Base-by-base conservation (phyloP, 2,113 vertebrate species). In the Paratilapia polleni region DNA sequence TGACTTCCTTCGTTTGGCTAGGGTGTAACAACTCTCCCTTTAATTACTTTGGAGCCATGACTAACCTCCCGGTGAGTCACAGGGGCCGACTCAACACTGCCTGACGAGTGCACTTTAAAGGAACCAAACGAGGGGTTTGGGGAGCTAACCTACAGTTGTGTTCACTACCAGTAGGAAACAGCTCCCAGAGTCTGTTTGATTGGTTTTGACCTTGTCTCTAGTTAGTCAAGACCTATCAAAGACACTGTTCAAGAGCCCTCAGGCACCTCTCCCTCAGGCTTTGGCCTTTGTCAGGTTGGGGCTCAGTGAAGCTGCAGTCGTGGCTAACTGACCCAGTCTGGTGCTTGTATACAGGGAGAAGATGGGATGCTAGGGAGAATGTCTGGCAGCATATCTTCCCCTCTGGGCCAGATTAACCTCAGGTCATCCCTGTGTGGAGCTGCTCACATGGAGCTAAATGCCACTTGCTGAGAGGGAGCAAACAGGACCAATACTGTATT, bases 1-100 rank as follows among this genome's bases (percentile, higher is more conserved):
- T 91, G 93, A 94, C 93, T 96, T 95, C 91, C 92, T 95, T 92
- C 92, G 89, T 95, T 95, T 90, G 92, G 93, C 94, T 94, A 83
- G 93, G 94, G 93, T 95, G 94, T 94, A 95, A 95, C 92, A 95
- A 94, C 94, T 95, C 93, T 95, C 94, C 87, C 92, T 94, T 96
- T 95, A 94, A 95, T 95, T 95, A 95, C 94, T 95, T 94, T 91
- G 92, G 93, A 94, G 94, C 93, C 92, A 91, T 93, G 94, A 93
- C 94, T 94, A 93, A 94, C 93, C 91, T 94, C 90, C 90, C 88
- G 79, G 91, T 89, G 86, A 95, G 94, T 92, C 87, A 86, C 92
- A 83, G 87, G 91, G 94, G 91, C 91, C 87, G 87, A 91, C 88
- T 91, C 90, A 87, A 93, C 91, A 84, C 89, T 70, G 94, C 91